Percentiles rank a stretch among this genome's conserved stretches.
Conservation (phyloP, 2,888 invertebrate genomes). For the Pandemis corylana region DNA sequence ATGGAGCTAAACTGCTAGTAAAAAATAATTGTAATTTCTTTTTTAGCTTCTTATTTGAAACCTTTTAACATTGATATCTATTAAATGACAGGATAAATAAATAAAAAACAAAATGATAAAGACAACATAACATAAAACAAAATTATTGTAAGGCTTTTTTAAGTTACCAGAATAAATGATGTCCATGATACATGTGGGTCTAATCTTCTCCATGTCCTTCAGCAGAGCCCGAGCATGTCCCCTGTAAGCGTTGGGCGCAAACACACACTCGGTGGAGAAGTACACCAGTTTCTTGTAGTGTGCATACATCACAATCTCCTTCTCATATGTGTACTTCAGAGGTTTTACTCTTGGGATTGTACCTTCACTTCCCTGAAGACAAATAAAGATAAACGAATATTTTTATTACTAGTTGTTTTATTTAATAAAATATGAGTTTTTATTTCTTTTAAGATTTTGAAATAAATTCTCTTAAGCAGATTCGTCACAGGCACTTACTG, state of each 20-base stretch:
- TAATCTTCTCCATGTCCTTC: slow-evolving; percentile 97
- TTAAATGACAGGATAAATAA: too few species aligned
- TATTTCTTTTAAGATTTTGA: not conserved
- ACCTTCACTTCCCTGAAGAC: slow-evolving; percentile 89
- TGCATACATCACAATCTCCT: slow-evolving; percentile 99
- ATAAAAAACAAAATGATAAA: too few species aligned
- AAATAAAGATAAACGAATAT: not conserved
- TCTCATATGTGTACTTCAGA: slow-evolving; percentile 98
- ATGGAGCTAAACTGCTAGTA: too few species aligned
- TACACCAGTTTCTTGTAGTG: slow-evolving; percentile 98
- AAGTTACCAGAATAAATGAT: slow-evolving; percentile 93
- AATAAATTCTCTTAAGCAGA: not conserved
- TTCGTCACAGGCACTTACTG: slow-evolving; percentile 83
- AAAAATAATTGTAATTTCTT: too few species aligned
- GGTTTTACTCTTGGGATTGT: slow-evolving; percentile 97
- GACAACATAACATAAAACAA: not conserved
- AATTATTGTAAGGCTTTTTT: not conserved
- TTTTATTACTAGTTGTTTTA: not conserved
- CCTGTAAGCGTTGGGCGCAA: slow-evolving; percentile 98
- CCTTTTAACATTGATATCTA: too few species aligned
- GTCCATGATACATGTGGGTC: slow-evolving; percentile 96
- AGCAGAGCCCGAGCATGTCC: slow-evolving; percentile 95
- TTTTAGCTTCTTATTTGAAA: too few species aligned
- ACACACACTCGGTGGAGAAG: slow-evolving; percentile 99
- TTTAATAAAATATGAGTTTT: not conserved